Evolutionary conservation across 1,140 invertebrate genomes (phyloP), one percentile per base, ranked within the genome.

Genomic region (Drosophila kepulauana): DNA sequence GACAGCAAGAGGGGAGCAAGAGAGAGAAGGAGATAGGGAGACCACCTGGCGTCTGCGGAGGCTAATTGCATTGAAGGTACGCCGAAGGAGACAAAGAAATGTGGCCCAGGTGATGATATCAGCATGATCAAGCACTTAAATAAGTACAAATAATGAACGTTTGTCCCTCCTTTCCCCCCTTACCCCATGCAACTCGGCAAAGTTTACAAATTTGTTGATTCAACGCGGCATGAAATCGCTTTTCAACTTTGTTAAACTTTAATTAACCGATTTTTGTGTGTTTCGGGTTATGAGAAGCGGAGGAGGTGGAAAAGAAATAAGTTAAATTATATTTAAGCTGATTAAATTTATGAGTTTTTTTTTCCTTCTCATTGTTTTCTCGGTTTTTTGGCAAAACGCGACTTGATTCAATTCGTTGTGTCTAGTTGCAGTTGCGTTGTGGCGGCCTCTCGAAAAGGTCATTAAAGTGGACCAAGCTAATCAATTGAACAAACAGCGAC

Each of bases 121-220:
- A 89, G 85, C 85, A 89, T 89, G 85, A 89, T 89, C 85, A 81
- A 85, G 86, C 86, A 89, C 85, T 89, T 89, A 90, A 85, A 66
- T 85, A 88, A 88, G 85, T 89, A 89, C 85, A 89, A 89, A 89
- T 89, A 82, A 88, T 81, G 81, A 52, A 54, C n/a, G 35, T 20
- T 35, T 38, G 10, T 3, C 51, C 61, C 35, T 16, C n/a, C 1
- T 11, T 11, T 0, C 16, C 11, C 6, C 16, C 13, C 28, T 25
- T 35, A 11, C 38, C 43, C 16, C 7, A 15, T 20, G 5, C n/a
- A 30, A 10, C 67, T 78, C 49, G 28, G 69, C 80, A 82, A 82
- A 80, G 81, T 85, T 90, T 79, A 89, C 85, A 90, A 57, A 90
- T 74, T 88, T 85, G 85, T 89, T 89, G 86, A 88, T 88, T 89